phyloP scores from a whole-genome alignment of 2,888 invertebrate species.

The Mimas tiliae region DNA sequence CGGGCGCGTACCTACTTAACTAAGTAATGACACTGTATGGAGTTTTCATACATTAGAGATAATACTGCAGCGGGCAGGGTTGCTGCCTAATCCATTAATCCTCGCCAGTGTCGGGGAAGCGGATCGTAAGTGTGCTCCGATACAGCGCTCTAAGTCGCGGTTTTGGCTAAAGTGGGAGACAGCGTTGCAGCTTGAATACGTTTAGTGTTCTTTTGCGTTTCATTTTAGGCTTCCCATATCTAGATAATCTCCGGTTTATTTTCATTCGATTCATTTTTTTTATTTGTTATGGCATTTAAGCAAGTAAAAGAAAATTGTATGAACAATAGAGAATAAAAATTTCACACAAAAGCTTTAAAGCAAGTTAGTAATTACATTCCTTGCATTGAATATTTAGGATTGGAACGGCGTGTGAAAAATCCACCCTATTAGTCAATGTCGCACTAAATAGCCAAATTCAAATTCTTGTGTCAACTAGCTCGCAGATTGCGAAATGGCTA shows the following conservation, averaged over 20 bases:
- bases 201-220: background rate
- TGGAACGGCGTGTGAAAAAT: slow-evolving; percentile 12
- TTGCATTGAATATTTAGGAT: background rate
- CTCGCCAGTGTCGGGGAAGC: slow-evolving; percentile 28
- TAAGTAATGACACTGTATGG: slow-evolving; percentile 16
- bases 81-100: slow-evolving; percentile 34
- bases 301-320: no score
- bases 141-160: slow-evolving; percentile 24
- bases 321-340: background rate
- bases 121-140: slow-evolving; percentile 29
- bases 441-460: slow-evolving; percentile 24
- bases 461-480: slow-evolving; percentile 31
- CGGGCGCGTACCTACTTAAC: slow-evolving; percentile 19
- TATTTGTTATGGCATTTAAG: no score
- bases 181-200: background rate
- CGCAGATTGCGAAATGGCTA: slow-evolving; percentile 39
- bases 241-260: no score
- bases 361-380: background rate
- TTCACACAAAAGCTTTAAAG: background rate
- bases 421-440: slow-evolving; percentile 21
- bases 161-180: slow-evolving; percentile 15
- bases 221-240: no score
- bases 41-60: slow-evolving; percentile 24
- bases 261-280: no score
- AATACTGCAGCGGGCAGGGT: slow-evolving; percentile 30